A percentile compares a stretch with the other conserved stretches of the same genome.
Conservation (phyloP, 2,113 vertebrate genomes). For the Todiramphus saurophagus region DNA sequence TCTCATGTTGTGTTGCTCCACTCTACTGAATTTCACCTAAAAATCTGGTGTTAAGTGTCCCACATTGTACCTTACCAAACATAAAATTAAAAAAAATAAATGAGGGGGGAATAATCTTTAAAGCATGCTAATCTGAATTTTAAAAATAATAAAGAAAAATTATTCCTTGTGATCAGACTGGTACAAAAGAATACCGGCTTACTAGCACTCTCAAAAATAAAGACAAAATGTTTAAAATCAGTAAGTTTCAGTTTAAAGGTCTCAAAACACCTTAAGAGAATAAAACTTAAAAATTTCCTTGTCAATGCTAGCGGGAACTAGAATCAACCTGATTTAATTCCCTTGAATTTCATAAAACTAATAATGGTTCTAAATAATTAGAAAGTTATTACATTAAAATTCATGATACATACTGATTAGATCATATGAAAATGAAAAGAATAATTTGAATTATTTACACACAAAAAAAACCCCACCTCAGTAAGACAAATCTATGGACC, state of each 20-base stretch:
- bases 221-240: not conserved
- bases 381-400: conserved; percentile 55
- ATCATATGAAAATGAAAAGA: conserved; percentile 34
- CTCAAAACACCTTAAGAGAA: not conserved
- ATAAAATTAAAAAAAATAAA: not conserved
- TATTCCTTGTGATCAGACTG: not conserved
- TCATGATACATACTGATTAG: conserved; percentile 62
- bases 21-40: not conserved
- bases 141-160: not conserved
- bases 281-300: not conserved
- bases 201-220: not conserved
- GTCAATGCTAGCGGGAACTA: not conserved
- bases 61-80: not conserved
- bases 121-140: not conserved
- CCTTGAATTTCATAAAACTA: conserved; percentile 26
- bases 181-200: not conserved
- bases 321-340: conserved; percentile 15
- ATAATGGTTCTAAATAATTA: conserved; percentile 49
- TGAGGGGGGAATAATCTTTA: not conserved
- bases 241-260: not conserved
- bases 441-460: conserved; percentile 52
- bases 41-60: not conserved
- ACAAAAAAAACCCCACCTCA: not conserved
- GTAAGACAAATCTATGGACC: conserved; percentile 25
- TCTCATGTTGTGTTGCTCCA: not conserved